Percentiles rank a stretch among this genome's conserved stretches.
Conservation (phyloP, 2,888 invertebrate species). For the Atethmia centrago region DNA sequence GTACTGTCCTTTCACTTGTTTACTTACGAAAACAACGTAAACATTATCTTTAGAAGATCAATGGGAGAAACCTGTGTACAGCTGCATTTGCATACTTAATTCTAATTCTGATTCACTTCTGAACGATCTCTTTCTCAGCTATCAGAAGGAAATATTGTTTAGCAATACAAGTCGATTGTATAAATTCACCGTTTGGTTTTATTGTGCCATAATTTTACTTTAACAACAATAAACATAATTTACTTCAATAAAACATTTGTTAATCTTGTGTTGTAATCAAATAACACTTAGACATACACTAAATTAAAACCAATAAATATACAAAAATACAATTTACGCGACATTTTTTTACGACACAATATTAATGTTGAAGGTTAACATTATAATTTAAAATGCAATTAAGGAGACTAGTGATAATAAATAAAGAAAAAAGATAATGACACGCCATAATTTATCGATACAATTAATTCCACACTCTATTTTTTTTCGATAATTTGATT, state of each 20-base stretch:
- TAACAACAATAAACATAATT: conserved; percentile 37
- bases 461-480: conserved; percentile 53
- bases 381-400: conserved; percentile 70
- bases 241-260: conserved; percentile 48
- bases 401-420: conserved; percentile 49
- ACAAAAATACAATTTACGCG: conserved; percentile 47
- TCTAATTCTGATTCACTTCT: conserved; percentile 22
- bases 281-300: conserved; percentile 48
- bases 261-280: conserved; percentile 55
- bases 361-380: conserved; percentile 68
- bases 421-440: conserved; percentile 47
- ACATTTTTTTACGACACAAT: conserved; percentile 52
- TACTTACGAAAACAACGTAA: neutral
- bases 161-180: conserved; percentile 8
- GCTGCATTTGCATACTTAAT: conserved; percentile 39
- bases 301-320: conserved; percentile 54
- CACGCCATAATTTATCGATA: conserved; percentile 60
- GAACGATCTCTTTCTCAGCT: conserved; percentile 27
- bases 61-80: conserved; percentile 6
- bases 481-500: conserved; percentile 48
- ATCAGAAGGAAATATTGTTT: conserved; percentile 20
- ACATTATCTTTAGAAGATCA: conserved; percentile 4
- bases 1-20: conserved; percentile 2
- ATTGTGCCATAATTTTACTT: conserved; percentile 32
- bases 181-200: conserved; percentile 46